These are phyloP conservation scores for Triops cancriformis DNA, from an alignment of 1,140 invertebrate genomes.

Conservation along the genomic window DNA sequence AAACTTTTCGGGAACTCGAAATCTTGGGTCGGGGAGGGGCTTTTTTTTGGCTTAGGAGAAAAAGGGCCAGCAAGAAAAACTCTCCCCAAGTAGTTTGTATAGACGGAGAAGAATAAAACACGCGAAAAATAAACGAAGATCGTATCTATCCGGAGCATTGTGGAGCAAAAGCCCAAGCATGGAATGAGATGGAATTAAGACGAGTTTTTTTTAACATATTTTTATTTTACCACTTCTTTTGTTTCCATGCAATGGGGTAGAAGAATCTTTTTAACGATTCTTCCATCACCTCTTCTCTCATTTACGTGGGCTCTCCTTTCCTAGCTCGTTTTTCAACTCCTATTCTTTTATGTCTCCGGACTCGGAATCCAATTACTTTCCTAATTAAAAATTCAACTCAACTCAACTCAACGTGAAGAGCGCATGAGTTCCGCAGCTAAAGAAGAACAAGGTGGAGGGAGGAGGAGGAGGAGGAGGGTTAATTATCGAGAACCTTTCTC, in stretches of 20 bases:
- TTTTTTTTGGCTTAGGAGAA: no score
- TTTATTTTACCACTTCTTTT: slow-evolving; percentile 7
- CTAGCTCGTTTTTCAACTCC: slow-evolving; percentile 7
- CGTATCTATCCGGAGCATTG: background rate
- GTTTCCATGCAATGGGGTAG: background rate
- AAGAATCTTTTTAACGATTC: slow-evolving; percentile 11
- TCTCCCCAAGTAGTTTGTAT: background rate
- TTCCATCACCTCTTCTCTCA: slow-evolving; percentile 1
- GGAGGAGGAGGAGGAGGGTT: background rate
- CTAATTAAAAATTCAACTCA: slow-evolving; percentile 11
- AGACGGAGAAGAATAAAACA: background rate
- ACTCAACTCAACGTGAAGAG: background rate
- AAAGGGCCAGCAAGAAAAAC: no score
- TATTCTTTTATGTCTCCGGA: slow-evolving; percentile 1
- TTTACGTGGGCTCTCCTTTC: slow-evolving; percentile 12
- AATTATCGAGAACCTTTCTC: slow-evolving; percentile 6
- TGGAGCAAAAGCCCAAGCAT: background rate
- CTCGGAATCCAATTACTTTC: slow-evolving; percentile 10
- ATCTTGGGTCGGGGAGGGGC: no score
- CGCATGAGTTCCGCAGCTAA: background rate
- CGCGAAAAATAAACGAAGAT: background rate
- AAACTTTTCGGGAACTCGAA: no score
- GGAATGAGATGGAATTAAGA: slow-evolving; percentile 10
- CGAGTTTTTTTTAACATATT: background rate
- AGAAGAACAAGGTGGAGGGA: background rate